Base-by-base conservation (phyloP, 2,113 vertebrate genomes). In the Sinocyclocheilus rhinocerous region DNA sequence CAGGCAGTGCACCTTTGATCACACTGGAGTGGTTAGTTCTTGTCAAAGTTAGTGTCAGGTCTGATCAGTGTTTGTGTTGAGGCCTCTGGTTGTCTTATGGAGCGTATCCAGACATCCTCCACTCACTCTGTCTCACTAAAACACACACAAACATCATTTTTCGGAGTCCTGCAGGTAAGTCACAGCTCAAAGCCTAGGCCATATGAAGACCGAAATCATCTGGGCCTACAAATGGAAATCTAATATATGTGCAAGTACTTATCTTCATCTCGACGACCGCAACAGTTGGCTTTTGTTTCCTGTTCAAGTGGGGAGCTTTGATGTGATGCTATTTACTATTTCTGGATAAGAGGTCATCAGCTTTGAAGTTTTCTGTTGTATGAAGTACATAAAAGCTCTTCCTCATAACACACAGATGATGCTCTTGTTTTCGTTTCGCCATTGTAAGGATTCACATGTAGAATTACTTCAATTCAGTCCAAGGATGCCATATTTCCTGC, bases 1-100 rank as follows among this genome's bases (percentile, higher is more conserved):
- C 4, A 13, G 79, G 80, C 76, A 50, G 36, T 6, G 4, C 4
- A 16, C 33, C 59, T 84, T 75, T 84, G 81, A 83, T 84, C 42
- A 16, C 42, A 22, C 72, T 50, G 24, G 80, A 45, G 33, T 70
- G 39, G 57, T 65, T 77, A 83, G 36, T 83, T 65, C 39, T 63
- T 72, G 76, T 81, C 76, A 87, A 73, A 84, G 52, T 77, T 70
- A 20, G 52, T 75, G 86, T 84, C 82, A 87, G 65, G n/a, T 50
- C 55, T 84, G 76, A 87, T 83, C 78, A 83, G 59, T 81, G 59
- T 70, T 65, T 84, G 57, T 79, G 63, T 79, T 70, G 55, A 63
- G 29, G 61, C 86, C 75, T 84, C 52, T 26, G 81, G 81, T 50
- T 81, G 29, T 59, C 48, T 65, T 50, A 48, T 78, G 78, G 57